Conservation (phyloP, 2,797 vertebrate genomes). For the Leucoraja ocellata region DNA sequence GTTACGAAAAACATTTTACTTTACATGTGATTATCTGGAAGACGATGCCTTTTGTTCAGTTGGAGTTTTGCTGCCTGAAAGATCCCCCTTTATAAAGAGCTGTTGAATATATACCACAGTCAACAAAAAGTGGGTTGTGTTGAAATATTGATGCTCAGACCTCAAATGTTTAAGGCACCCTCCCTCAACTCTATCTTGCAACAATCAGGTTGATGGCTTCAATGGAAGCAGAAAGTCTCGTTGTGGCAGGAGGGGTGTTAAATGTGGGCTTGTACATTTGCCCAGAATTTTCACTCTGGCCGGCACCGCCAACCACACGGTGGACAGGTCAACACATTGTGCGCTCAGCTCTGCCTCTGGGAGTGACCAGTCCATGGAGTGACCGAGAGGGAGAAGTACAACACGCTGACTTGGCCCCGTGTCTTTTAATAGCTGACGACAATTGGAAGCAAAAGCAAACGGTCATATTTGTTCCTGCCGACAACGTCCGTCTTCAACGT, state of each 20-base stretch:
- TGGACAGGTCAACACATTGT: too few relatives aligned
- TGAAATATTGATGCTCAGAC: neutral
- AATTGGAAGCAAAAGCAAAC: neutral
- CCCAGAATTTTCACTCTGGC: too few relatives aligned
- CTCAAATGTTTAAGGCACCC: neutral
- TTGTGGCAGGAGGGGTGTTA: neutral
- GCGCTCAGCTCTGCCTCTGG: too few relatives aligned
- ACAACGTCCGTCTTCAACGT: neutral
- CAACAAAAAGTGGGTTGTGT: neutral
- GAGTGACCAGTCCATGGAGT: too few relatives aligned
- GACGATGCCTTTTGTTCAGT: neutral
- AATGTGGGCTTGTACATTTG: neutral
- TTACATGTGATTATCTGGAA: too few relatives aligned
- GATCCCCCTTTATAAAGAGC: neutral
- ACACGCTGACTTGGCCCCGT: too few relatives aligned
- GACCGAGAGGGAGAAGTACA: too few relatives aligned
- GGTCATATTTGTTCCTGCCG: neutral
- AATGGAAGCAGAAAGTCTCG: neutral
- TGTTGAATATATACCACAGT: neutral
- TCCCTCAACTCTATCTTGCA: neutral
- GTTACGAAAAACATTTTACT: conserved; percentile 7
- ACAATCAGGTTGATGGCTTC: neutral
- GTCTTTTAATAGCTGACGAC: too few relatives aligned
- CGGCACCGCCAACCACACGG: too few relatives aligned
- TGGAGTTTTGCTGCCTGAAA: neutral